These are phyloP conservation scores for Dicrurus megarhynchus DNA, from an alignment of 2,113 vertebrate species.

Conservation along the genomic window DNA sequence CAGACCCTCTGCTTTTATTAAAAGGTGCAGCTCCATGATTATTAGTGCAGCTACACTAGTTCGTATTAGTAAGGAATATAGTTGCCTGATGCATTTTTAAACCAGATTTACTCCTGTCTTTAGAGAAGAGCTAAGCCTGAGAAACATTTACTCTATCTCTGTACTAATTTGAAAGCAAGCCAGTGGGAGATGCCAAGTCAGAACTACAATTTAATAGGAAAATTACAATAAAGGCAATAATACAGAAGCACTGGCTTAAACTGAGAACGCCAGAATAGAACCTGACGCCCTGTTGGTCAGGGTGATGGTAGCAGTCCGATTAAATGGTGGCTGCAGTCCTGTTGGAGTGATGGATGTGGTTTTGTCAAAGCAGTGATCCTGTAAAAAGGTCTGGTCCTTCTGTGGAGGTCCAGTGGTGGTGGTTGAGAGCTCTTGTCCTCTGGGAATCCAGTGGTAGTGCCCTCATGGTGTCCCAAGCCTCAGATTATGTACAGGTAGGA, in stretches of 20 bases:
- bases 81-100: background rate
- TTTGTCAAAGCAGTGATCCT: background rate
- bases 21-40: background rate
- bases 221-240: background rate
- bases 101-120: background rate
- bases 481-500: background rate
- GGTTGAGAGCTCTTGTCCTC: background rate
- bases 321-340: background rate
- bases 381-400: background rate
- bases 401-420: background rate
- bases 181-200: background rate
- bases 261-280: accelerated
- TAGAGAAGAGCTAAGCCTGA: background rate
- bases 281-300: background rate
- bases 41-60: background rate
- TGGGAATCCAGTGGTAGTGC: background rate
- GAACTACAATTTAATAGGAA: background rate
- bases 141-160: background rate
- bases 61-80: background rate
- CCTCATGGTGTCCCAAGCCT: background rate
- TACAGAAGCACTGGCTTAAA: background rate
- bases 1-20: background rate
- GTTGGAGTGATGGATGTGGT: background rate
- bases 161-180: background rate
- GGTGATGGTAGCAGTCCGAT: background rate